A percentile compares a stretch with the other conserved stretches of the same genome.
phyloP scores from a whole-genome alignment of 2,113 vertebrate genomes.

The Terrapene triunguis region DNA sequence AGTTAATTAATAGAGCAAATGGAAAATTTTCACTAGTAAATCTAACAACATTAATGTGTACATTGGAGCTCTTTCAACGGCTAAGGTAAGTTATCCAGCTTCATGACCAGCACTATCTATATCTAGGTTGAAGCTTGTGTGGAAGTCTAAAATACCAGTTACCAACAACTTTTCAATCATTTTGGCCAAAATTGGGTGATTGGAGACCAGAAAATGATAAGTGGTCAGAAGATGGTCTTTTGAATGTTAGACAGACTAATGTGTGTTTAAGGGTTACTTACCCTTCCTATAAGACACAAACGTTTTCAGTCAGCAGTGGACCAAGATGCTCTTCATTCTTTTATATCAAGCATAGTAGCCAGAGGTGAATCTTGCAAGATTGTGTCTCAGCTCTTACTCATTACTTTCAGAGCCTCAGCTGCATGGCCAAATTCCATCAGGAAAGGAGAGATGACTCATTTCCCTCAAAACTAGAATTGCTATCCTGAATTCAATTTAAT shows the following conservation, averaged over 20 bases:
- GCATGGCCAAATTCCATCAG: background rate
- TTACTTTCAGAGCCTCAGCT: background rate
- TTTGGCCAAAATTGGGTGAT: background rate
- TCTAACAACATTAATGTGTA: background rate
- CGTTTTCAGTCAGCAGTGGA: background rate
- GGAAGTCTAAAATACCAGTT: background rate
- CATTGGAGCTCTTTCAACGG: background rate
- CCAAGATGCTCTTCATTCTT: accelerated
- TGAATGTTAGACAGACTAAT: background rate
- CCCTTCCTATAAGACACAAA: background rate
- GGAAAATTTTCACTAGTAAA: background rate
- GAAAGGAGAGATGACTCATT: background rate
- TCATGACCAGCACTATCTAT: background rate
- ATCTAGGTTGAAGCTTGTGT: background rate
- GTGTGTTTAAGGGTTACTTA: background rate
- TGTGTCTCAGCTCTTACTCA: background rate
- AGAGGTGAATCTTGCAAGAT: background rate
- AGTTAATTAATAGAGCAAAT: background rate
- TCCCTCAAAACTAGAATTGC: background rate
- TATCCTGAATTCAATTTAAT: background rate
- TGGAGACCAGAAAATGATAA: background rate
- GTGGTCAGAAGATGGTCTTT: background rate
- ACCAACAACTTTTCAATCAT: background rate
- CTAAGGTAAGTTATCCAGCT: background rate
- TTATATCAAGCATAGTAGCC: background rate